Evolutionary conservation across 2,888 invertebrate genomes (phyloP).

Genomic region (Heliothis peltigera): DNA sequence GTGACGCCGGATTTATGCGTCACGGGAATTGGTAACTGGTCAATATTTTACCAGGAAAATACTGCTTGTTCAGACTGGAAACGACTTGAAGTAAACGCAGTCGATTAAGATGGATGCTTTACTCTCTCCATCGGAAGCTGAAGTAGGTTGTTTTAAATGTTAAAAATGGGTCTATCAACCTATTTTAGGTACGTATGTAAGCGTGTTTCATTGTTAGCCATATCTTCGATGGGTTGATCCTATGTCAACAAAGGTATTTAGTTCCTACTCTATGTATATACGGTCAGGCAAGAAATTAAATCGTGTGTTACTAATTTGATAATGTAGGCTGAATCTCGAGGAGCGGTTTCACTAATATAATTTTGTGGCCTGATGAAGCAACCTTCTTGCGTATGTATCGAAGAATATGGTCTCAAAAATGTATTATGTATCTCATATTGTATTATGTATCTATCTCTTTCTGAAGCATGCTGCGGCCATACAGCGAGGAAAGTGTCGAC

Average conservation of each 20-base stretch:
- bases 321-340: neutral
- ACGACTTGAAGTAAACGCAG: constrained; percentile 30
- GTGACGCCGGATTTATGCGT: constrained; percentile 57
- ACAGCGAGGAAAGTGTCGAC: too few species aligned
- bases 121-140: neutral
- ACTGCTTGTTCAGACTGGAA: constrained; percentile 44
- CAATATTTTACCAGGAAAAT: constrained; percentile 58
- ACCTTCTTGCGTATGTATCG: neutral
- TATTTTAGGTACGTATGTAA: too few species aligned
- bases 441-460: too few species aligned
- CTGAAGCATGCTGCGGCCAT: too few species aligned
- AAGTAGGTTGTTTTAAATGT: neutral
- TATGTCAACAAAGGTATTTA: too few species aligned
- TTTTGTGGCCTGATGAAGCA: neutral
- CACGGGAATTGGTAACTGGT: constrained; percentile 51
- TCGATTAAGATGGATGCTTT: constrained; percentile 16
- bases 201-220: too few species aligned
- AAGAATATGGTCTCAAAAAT: neutral
- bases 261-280: too few species aligned
- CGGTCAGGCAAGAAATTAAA: too few species aligned
- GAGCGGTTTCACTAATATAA: neutral
- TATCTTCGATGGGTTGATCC: too few species aligned
- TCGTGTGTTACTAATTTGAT: too few species aligned
- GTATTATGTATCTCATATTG: too few species aligned
- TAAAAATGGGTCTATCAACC: too few species aligned